phyloP scores from a whole-genome alignment of 2,797 vertebrate species.

The Melanotaenia boesemani region DNA sequence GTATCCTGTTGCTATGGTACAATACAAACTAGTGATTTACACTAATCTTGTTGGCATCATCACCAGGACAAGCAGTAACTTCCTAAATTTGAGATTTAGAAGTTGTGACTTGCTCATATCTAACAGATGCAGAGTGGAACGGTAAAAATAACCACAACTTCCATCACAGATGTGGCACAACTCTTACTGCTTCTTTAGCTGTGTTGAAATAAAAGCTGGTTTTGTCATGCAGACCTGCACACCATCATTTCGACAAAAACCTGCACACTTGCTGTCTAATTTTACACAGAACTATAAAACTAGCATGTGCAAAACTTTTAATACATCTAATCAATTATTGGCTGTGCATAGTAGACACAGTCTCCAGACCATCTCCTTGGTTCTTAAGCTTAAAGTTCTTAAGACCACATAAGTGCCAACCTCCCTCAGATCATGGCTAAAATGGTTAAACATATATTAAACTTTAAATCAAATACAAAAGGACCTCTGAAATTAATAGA shows the following conservation, averaged over 20 bases:
- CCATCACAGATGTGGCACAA: not conserved
- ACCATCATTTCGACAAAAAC: not conserved
- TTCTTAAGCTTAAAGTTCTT: too few relatives aligned
- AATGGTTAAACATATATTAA: not conserved
- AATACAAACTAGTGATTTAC: constrained; percentile 16
- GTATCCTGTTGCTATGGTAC: not conserved
- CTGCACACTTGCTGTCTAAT: too few relatives aligned
- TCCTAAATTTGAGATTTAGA: not conserved
- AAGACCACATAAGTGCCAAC: too few relatives aligned
- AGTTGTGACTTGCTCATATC: not conserved
- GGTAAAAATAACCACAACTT: not conserved
- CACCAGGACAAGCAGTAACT: not conserved
- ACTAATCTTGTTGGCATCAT: not conserved
- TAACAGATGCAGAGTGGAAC: not conserved
- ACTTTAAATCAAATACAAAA: constrained; percentile 9
- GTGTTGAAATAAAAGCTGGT: not conserved
- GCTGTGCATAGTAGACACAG: too few relatives aligned
- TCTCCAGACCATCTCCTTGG: too few relatives aligned
- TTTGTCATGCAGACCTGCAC: not conserved
- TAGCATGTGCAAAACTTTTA: too few relatives aligned
- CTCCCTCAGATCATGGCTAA: too few relatives aligned
- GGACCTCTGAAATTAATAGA: not conserved
- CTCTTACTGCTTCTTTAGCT: not conserved
- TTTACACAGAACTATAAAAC: too few relatives aligned
- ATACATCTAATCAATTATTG: too few relatives aligned